These are phyloP conservation scores for Entomobrya multifasciata DNA, from an alignment of 2,888 invertebrate genomes.

Conservation along the genomic window DNA sequence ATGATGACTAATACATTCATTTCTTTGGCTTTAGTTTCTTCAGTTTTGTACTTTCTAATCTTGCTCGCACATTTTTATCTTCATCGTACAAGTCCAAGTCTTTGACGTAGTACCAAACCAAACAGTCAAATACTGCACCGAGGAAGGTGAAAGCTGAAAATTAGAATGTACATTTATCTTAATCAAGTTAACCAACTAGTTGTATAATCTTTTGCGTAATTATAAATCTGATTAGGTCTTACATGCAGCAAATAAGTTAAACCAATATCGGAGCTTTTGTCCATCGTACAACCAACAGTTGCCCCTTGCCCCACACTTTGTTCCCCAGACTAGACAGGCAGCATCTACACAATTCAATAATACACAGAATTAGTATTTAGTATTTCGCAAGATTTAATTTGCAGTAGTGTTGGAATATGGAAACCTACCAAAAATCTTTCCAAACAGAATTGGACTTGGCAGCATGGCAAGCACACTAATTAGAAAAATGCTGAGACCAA, in stretches of 20 bases:
- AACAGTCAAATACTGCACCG: conserved; percentile 82
- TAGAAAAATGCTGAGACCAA: conserved; percentile 85
- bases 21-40: conserved; percentile 25
- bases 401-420: no score
- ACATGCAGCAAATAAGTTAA: conserved; percentile 86
- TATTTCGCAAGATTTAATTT: neutral
- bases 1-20: no score
- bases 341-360: neutral
- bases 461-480: conserved; percentile 86
- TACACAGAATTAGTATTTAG: neutral
- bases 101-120: conserved; percentile 82
- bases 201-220: neutral
- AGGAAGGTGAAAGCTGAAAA: conserved; percentile 81
- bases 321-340: conserved; percentile 87
- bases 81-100: conserved; percentile 81
- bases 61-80: conserved; percentile 75
- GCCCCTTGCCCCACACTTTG: conserved; percentile 86
- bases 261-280: conserved; percentile 84
- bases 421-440: conserved; percentile 85
- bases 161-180: neutral
- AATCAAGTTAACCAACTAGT: neutral
- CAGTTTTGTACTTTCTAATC: conserved; percentile 56
- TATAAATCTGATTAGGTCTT: neutral
- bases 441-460: conserved; percentile 88
- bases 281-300: conserved; percentile 90